Conservation (phyloP, 2,113 vertebrate species). For the Penelope pileata region DNA sequence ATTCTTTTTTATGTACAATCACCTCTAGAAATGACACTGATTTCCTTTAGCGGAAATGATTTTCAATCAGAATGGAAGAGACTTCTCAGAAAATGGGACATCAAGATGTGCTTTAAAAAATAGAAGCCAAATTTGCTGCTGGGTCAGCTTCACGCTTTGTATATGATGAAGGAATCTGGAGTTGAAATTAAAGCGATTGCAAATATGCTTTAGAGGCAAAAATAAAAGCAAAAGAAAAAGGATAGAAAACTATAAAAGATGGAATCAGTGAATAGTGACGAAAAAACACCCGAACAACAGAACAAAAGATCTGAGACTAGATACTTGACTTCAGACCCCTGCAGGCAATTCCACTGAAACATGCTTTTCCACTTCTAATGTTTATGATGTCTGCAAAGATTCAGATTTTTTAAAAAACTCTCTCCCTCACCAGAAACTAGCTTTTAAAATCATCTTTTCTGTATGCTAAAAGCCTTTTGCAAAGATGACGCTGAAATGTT, state of each 20-base stretch:
- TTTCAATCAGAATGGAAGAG: neutral
- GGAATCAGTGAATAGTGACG: neutral
- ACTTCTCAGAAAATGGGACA: neutral
- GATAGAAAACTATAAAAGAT: neutral
- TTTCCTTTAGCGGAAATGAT: neutral
- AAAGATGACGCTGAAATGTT: neutral
- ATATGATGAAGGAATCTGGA: neutral
- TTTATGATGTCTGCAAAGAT: conserved; percentile 3
- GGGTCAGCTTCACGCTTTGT: neutral
- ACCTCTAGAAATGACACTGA: neutral
- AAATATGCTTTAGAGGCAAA: neutral
- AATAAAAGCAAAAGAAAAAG: neutral
- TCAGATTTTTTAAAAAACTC: neutral
- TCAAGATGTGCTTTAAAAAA: neutral
- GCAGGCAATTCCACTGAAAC: neutral
- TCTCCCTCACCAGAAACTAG: neutral
- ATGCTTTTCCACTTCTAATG: neutral
- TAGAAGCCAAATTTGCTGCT: neutral
- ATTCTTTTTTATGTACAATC: neutral
- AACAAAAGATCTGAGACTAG: neutral
- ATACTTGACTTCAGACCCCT: neutral
- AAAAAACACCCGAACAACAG: neutral
- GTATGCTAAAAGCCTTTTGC: neutral
- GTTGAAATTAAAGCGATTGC: neutral
- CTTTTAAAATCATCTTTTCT: neutral